phyloP scores from a whole-genome alignment of 2,113 vertebrate species.

The Gopherus evgoodei region DNA sequence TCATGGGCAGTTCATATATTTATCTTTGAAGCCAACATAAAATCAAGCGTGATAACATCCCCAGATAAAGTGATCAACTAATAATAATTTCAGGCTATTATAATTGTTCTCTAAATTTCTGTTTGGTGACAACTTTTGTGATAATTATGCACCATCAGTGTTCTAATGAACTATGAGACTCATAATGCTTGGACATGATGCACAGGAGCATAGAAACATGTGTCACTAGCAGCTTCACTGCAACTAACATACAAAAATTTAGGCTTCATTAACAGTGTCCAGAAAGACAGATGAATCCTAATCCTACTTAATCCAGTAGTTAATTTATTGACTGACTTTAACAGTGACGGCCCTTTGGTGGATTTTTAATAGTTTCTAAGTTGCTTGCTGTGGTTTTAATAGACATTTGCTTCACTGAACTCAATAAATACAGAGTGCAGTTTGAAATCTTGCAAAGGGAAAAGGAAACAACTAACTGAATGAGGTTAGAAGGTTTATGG shows the following conservation, averaged over 20 bases:
- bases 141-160: constrained; percentile 58
- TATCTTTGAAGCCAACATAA: neutral
- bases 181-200: constrained; percentile 38
- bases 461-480: constrained; percentile 55
- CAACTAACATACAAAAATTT: constrained; percentile 48
- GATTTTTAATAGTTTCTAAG: constrained; percentile 66
- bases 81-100: constrained; percentile 44
- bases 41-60: neutral
- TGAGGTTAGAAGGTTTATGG: constrained; percentile 58
- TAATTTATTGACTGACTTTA: constrained; percentile 70
- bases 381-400: constrained; percentile 60
- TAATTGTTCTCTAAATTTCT: constrained; percentile 68
- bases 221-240: constrained; percentile 37
- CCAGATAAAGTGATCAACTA: constrained; percentile 27
- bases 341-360: constrained; percentile 39
- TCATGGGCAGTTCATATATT: neutral
- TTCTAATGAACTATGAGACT: constrained; percentile 66
- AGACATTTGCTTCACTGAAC: constrained; percentile 54
- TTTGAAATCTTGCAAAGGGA: constrained; percentile 62
- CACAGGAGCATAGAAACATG: constrained; percentile 36
- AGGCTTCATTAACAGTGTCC: constrained; percentile 66
- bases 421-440: constrained; percentile 60
- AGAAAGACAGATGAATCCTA: constrained; percentile 61
- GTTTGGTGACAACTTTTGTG: constrained; percentile 65
- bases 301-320: constrained; percentile 54